A percentile compares a stretch with the other conserved stretches of the same genome.
Evolutionary conservation across 2,888 invertebrate species (phyloP).

Genomic region (Reticulitermes lucifugus): DNA sequence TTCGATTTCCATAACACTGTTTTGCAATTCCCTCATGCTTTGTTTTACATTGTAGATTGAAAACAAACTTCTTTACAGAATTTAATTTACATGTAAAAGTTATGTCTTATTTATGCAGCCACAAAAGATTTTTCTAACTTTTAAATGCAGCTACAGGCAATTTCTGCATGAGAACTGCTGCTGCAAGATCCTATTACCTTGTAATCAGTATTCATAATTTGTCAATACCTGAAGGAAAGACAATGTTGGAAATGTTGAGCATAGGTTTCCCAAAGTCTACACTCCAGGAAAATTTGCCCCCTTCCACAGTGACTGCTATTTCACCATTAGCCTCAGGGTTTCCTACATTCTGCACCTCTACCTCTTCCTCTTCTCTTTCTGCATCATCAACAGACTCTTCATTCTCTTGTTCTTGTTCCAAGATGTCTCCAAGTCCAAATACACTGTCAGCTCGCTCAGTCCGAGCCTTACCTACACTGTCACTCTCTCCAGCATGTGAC

Average conservation of each 20-base stretch:
- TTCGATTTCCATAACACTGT: too few species aligned
- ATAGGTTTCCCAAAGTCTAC: slow-evolving; percentile 48
- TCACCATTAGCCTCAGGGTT: slow-evolving; percentile 34
- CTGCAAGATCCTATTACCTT: too few species aligned
- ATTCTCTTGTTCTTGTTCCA: slow-evolving; percentile 53
- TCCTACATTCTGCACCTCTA: not conserved
- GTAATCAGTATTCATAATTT: not conserved
- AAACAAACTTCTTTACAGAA: too few species aligned
- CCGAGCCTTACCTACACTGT: not conserved
- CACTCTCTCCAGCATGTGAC: not conserved
- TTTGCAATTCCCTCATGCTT: too few species aligned
- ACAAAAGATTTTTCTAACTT: too few species aligned
- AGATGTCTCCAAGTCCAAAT: slow-evolving; percentile 45
- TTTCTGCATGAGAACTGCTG: too few species aligned
- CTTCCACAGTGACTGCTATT: slow-evolving; percentile 54
- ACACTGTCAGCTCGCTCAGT: slow-evolving; percentile 41
- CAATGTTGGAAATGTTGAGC: slow-evolving; percentile 57
- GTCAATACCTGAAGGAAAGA: slow-evolving; percentile 64
- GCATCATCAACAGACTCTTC: slow-evolving; percentile 59
- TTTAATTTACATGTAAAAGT: too few species aligned
- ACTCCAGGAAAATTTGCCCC: slow-evolving; percentile 67
- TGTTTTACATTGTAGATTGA: too few species aligned
- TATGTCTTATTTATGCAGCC: too few species aligned
- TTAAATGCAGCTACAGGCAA: too few species aligned
- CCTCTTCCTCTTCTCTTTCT: slow-evolving; percentile 55